Percentiles rank a stretch among this genome's conserved stretches.
Evolutionary conservation across 2,113 vertebrate species (phyloP).

Genomic region (Pseudorasbora parva): DNA sequence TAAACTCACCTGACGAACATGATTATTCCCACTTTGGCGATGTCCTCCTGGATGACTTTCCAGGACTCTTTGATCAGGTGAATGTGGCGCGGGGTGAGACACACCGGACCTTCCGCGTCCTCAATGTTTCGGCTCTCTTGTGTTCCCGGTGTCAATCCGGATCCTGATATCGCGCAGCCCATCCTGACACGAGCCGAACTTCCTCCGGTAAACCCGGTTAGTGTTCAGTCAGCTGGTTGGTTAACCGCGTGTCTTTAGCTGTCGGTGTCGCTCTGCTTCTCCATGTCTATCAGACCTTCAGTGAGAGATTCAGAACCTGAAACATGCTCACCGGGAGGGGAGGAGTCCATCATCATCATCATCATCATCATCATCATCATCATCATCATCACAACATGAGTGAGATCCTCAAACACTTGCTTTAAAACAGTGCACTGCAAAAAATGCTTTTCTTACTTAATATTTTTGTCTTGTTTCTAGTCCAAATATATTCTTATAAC

Average conservation of each 20-base stretch:
- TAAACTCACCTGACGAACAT: constrained; percentile 82
- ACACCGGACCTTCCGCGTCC: constrained; percentile 43
- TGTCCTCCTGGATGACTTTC: constrained; percentile 82
- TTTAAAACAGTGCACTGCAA: too few species aligned
- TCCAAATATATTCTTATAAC: too few species aligned
- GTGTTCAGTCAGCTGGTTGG: not conserved
- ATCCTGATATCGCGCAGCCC: constrained; percentile 79
- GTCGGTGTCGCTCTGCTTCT: not conserved
- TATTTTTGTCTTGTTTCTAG: too few species aligned
- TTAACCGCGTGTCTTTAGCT: not conserved
- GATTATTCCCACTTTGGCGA: constrained; percentile 81
- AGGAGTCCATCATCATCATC: constrained; percentile 1
- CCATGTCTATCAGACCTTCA: constrained; percentile 13
- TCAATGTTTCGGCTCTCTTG: constrained; percentile 60
- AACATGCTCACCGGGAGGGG: not conserved
- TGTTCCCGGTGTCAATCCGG: constrained; percentile 63
- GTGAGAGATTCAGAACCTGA: not conserved
- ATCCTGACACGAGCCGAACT: constrained; percentile 59
- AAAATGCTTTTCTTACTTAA: too few species aligned
- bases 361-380: not conserved
- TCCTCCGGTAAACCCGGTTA: not conserved
- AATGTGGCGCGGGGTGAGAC: constrained; percentile 69
- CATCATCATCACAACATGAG: not conserved
- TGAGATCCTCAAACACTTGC: not conserved
- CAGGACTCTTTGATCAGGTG: constrained; percentile 79